Conservation (phyloP, 37 sponge, comb jelly and placozoan species). For the Corticium candelabrum region DNA sequence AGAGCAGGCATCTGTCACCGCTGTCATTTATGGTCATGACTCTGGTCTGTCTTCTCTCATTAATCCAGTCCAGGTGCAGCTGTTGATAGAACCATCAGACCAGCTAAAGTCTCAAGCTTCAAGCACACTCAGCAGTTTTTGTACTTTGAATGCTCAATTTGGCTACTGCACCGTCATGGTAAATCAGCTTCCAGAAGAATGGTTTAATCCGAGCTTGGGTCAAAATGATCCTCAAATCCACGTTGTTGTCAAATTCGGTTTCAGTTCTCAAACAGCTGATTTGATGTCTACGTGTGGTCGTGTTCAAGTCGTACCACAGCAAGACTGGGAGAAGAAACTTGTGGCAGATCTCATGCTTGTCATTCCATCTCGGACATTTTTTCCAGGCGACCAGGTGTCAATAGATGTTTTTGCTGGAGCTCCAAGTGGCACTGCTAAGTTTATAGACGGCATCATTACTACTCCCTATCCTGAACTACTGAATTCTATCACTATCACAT, state of each 20-base stretch:
- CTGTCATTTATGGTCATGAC: not conserved
- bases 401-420: not conserved
- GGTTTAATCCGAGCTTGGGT: not conserved
- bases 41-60: not conserved
- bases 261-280: not conserved
- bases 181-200: not conserved
- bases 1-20: not conserved
- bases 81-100: not conserved
- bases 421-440: not conserved
- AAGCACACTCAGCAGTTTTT: not conserved
- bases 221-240: not conserved
- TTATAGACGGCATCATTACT: not conserved
- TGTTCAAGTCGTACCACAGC: slow-evolving; percentile 1
- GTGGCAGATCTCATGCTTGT: not conserved
- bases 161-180: slow-evolving; percentile 6
- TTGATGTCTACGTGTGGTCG: not conserved
- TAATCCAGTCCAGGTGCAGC: not conserved
- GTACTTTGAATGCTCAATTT: not conserved
- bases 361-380: not conserved
- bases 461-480: not conserved
- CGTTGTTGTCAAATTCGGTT: not conserved
- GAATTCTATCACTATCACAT: not conserved
- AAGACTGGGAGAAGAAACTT: not conserved
- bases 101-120: not conserved
- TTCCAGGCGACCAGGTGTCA: not conserved